Evolutionary conservation across 2,888 invertebrate genomes (phyloP).

Genomic region (Asteroscopus sphinx): DNA sequence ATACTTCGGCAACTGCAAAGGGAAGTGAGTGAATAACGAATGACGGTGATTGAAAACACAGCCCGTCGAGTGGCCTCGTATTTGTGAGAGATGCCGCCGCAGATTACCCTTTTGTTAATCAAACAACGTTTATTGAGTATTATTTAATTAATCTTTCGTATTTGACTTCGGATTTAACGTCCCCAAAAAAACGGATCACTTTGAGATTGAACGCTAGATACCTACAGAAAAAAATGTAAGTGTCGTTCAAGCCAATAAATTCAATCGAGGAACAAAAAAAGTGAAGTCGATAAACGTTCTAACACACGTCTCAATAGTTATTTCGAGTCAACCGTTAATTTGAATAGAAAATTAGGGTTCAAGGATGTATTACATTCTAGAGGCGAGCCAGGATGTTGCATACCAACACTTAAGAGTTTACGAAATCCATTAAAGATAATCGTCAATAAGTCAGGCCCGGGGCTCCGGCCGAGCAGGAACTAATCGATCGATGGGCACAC

Average conservation of each 20-base stretch:
- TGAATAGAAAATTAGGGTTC: constrained; percentile 75
- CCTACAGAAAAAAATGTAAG: constrained; percentile 54
- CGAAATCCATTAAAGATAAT: constrained; percentile 87
- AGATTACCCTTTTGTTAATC: constrained; percentile 89
- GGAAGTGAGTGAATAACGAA: constrained; percentile 88
- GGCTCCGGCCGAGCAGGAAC: constrained; percentile 80
- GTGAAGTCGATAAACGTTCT: constrained; percentile 59
- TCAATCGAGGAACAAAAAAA: constrained; percentile 36
- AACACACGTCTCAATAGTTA: constrained; percentile 66
- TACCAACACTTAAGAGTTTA: constrained; percentile 81
- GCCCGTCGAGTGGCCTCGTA: constrained; percentile 81
- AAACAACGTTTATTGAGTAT: constrained; percentile 87
- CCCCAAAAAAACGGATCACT: constrained; percentile 59
- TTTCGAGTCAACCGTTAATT: constrained; percentile 70
- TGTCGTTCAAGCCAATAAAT: constrained; percentile 51
- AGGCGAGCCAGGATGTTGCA: constrained; percentile 73
- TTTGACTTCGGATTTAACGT: constrained; percentile 81
- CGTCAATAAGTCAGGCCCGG: constrained; percentile 77
- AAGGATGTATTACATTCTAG: constrained; percentile 74
- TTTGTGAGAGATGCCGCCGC: constrained; percentile 88
- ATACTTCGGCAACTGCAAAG: constrained; percentile 86
- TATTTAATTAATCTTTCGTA: constrained; percentile 87
- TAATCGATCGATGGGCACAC: constrained; percentile 87
- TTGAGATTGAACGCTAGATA: constrained; percentile 60
- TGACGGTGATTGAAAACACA: constrained; percentile 87